phyloP scores from a whole-genome alignment of 2,888 invertebrate species.

The Branchinecta sandiegonensis region DNA sequence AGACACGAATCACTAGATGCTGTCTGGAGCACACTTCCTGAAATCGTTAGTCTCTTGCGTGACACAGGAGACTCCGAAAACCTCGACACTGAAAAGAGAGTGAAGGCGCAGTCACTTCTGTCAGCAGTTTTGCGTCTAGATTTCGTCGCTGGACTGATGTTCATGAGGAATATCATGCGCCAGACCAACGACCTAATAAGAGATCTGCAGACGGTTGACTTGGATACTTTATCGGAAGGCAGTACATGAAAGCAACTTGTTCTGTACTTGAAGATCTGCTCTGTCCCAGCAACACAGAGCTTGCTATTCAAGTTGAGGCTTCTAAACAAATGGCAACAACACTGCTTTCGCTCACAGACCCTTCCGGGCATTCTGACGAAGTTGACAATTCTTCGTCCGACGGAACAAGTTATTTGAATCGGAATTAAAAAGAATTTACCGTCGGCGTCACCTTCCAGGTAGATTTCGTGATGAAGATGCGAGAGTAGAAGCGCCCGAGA shows the following conservation, averaged over 20 bases:
- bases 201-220: background rate
- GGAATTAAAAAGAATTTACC: background rate
- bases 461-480: background rate
- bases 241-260: conserved; percentile 1
- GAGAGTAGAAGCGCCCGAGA: background rate
- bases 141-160: conserved; percentile 1
- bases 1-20: conserved; percentile 7
- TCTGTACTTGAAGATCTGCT: conserved; percentile 6
- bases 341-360: background rate
- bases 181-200: background rate
- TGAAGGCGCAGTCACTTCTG: background rate
- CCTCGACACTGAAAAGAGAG: background rate
- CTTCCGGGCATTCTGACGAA: background rate
- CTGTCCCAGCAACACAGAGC: background rate
- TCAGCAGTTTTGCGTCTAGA: background rate
- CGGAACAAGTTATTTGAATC: background rate
- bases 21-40: conserved; percentile 4
- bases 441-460: background rate
- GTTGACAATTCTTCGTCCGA: background rate
- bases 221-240: background rate
- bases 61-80: background rate
- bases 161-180: background rate
- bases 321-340: background rate
- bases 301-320: background rate
- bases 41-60: background rate